Conservation (phyloP, 23 tunicate genomes). For the Ascidia mentula region DNA sequence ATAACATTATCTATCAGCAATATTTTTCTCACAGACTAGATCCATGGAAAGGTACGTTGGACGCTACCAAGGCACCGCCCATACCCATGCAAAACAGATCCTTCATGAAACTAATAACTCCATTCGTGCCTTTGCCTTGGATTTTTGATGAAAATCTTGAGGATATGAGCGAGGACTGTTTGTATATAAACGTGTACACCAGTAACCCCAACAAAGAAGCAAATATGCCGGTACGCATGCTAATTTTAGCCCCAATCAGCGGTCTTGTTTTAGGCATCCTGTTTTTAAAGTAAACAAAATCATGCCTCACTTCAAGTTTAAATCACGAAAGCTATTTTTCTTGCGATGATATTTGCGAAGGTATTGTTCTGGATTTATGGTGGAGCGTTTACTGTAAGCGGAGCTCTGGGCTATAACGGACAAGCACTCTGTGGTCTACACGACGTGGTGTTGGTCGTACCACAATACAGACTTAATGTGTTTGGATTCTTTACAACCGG, state of each 20-base stretch:
- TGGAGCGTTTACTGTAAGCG: constrained; percentile 32
- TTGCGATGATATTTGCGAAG: no score
- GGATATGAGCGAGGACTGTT: constrained; percentile 15
- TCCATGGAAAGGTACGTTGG: constrained; percentile 57
- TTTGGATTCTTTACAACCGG: constrained; percentile 56
- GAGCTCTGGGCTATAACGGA: constrained; percentile 27
- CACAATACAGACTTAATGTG: constrained; percentile 40
- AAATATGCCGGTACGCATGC: constrained; percentile 36
- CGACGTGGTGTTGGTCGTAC: constrained; percentile 62
- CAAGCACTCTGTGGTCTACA: constrained; percentile 23
- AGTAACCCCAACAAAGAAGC: background rate
- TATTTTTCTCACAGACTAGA: no score
- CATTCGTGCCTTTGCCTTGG: background rate
- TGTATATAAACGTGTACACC: constrained; percentile 21
- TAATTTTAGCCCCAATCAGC: no score
- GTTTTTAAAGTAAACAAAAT: no score
- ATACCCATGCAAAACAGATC: constrained; percentile 24
- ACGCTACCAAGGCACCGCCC: constrained; percentile 27
- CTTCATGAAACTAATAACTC: background rate
- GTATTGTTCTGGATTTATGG: constrained; percentile 66
- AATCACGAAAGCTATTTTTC: no score
- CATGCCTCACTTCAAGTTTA: no score
- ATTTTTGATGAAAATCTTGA: background rate
- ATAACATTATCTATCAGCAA: no score
- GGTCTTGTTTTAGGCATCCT: no score